These are phyloP conservation scores for Oreonectes daqikongensis DNA, from an alignment of 2,797 vertebrate genomes.

Conservation along the genomic window DNA sequence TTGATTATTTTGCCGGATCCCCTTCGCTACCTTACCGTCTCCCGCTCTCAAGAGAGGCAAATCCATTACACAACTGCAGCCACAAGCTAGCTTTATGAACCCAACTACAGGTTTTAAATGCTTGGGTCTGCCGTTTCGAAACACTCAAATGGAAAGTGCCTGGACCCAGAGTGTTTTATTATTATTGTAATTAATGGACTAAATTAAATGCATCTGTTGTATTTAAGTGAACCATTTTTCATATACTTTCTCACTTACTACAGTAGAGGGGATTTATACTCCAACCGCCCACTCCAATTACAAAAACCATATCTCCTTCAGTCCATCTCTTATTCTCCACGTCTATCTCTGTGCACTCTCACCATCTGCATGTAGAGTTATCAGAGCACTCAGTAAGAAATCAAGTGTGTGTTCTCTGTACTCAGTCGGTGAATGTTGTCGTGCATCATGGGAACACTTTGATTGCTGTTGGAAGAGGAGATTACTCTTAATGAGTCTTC, in stretches of 20 bases:
- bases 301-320: conserved; percentile 5
- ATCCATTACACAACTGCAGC: conserved; percentile 4
- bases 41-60: conserved; percentile 9
- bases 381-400: conserved; percentile 3
- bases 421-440: conserved; percentile 18
- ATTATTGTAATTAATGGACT: conserved; percentile 65
- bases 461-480: conserved; percentile 27
- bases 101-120: background rate
- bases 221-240: conserved; percentile 62
- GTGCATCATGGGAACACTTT: conserved; percentile 15
- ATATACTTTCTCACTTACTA: conserved; percentile 25
- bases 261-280: background rate
- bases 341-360: conserved; percentile 12
- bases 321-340: background rate
- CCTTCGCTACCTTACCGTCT: background rate
- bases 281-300: conserved; percentile 10
- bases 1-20: background rate
- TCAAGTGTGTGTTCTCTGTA: conserved; percentile 3
- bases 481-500: conserved; percentile 32
- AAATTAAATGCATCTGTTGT: conserved; percentile 63
- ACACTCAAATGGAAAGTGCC: background rate
- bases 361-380: conserved; percentile 36
- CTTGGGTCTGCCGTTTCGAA: conserved; percentile 20
- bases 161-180: conserved; percentile 54
- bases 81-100: conserved; percentile 10